Conservation (phyloP, 1,140 invertebrate genomes). For the fruit fly (Drosophila melanogaster) region Release_6_plus_ISO1_MT NT_033777.3:17114001-17114500, state of each 20-base stretch:
- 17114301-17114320: slow-evolving; percentile 12
- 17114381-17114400: not conserved
- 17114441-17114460: slow-evolving; percentile 31
- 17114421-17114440: slow-evolving; percentile 48
- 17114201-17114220: too few species aligned
- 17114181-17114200: not conserved
- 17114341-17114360: not conserved
- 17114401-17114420: slow-evolving; percentile 6
- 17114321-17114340: too few species aligned
- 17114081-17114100: slow-evolving; percentile 48
- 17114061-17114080: slow-evolving; percentile 29
- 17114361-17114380: slow-evolving; percentile 14
- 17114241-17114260: slow-evolving; percentile 1
- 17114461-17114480: slow-evolving; percentile 63
- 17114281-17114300: slow-evolving; percentile 15
- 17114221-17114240: too few species aligned
- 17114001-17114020: slow-evolving; percentile 34
- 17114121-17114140: slow-evolving; percentile 50
- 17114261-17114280: slow-evolving; percentile 10
- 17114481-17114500: slow-evolving; percentile 50
- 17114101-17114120: slow-evolving; percentile 20
- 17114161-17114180: slow-evolving; percentile 21
- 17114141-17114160: slow-evolving; percentile 13
- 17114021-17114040: slow-evolving; percentile 41
- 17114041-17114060: slow-evolving; percentile 60